A percentile compares a stretch with the other conserved stretches of the same genome.
Conservation (phyloP, 2,797 vertebrate genomes). For the Squalus acanthias region DNA sequence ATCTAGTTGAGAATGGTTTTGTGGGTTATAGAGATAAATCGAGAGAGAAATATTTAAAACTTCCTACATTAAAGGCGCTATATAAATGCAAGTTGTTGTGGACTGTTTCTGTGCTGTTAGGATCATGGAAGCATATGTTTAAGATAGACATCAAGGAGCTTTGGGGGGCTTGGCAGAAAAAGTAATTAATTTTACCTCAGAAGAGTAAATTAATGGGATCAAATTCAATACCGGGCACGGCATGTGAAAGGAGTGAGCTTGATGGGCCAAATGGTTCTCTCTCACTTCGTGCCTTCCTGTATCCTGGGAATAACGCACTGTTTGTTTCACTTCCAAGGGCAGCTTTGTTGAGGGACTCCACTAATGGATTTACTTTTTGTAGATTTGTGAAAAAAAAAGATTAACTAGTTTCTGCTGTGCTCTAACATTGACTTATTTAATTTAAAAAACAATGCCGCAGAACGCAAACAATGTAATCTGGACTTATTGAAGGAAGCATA, state of each 20-base stretch:
- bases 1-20: neutral
- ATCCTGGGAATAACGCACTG: neutral
- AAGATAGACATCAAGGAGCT: neutral
- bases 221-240: neutral
- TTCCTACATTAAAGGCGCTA: neutral
- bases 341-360: neutral
- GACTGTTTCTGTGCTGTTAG: neutral
- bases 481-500: neutral
- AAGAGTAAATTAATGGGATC: neutral
- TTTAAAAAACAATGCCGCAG: neutral
- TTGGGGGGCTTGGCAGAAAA: neutral
- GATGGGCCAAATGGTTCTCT: too few species aligned
- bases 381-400: neutral
- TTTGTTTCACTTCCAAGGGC: neutral
- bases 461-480: neutral
- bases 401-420: neutral
- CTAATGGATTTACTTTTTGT: neutral
- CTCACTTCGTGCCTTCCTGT: neutral
- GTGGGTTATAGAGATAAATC: too few species aligned
- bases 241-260: neutral
- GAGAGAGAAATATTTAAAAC: neutral
- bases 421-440: constrained; percentile 3
- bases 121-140: neutral
- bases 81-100: neutral
- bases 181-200: neutral